Evolutionary conservation across 2,888 invertebrate species (phyloP).

Genomic region (Operophtera brumata): DNA sequence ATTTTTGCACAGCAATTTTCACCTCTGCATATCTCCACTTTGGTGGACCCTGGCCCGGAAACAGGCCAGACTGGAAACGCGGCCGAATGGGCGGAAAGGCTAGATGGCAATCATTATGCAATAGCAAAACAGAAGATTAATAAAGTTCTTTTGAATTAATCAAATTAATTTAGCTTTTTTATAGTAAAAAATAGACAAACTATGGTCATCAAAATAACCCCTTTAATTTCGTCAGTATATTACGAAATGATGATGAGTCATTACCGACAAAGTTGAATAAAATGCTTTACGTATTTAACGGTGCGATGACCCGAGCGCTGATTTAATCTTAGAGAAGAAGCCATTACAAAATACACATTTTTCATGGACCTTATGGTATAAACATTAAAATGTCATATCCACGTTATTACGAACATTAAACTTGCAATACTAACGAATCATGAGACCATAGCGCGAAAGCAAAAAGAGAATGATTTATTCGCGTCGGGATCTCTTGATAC

Average conservation of each 20-base stretch:
- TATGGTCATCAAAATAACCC: too few relatives aligned
- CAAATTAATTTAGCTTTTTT: too few relatives aligned
- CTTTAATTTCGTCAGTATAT: too few relatives aligned
- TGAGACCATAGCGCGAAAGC: conserved; percentile 8
- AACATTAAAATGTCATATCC: conserved; percentile 19
- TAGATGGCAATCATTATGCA: too few relatives aligned
- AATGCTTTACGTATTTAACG: conserved; percentile 35
- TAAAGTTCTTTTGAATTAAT: too few relatives aligned
- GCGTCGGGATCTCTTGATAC: neutral
- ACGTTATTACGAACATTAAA: conserved; percentile 1
- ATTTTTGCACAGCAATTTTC: too few relatives aligned
- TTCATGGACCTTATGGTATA: conserved; percentile 40
- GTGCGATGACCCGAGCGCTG: conserved; percentile 50
- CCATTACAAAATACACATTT: conserved; percentile 47
- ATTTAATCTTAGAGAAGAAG: conserved; percentile 54
- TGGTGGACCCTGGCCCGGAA: too few relatives aligned
- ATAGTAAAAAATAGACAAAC: too few relatives aligned
- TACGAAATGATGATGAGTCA: neutral
- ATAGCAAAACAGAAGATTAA: too few relatives aligned
- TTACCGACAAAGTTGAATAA: neutral
- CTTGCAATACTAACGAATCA: conserved; percentile 1
- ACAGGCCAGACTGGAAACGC: too few relatives aligned
- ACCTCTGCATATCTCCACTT: too few relatives aligned
- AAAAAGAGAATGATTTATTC: conserved; percentile 10
- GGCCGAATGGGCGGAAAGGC: too few relatives aligned